Percentiles rank a stretch among this genome's conserved stretches.
These are phyloP conservation scores for Anorthoa munda DNA, from an alignment of 2,888 invertebrate species.

Conservation along the genomic window DNA sequence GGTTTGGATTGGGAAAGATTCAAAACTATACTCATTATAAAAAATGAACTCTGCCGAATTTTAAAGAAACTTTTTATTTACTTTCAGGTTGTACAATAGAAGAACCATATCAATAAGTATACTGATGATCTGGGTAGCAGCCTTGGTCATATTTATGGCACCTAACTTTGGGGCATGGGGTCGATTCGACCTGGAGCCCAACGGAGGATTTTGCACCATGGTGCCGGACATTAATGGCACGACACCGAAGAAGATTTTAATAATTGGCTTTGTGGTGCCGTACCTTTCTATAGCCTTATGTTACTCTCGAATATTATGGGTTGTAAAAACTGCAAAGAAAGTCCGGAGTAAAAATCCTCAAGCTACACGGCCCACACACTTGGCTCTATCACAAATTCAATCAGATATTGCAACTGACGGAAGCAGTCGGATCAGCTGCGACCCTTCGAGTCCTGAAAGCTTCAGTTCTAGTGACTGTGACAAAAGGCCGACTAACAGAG, in stretches of 20 bases:
- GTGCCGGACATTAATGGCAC: constrained; percentile 91
- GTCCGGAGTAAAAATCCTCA: constrained; percentile 85
- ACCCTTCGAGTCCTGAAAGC: constrained; percentile 9
- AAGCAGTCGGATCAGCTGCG: background rate
- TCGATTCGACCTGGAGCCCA: constrained; percentile 93
- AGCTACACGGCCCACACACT: constrained; percentile 57
- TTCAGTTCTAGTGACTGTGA: constrained; percentile 14
- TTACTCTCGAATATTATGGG: constrained; percentile 95
- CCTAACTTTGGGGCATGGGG: constrained; percentile 95
- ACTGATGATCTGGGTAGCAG: constrained; percentile 93
- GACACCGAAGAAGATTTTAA: constrained; percentile 93
- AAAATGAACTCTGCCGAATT: background rate
- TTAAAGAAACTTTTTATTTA: background rate
- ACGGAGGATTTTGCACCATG: constrained; percentile 95
- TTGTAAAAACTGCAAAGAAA: constrained; percentile 92
- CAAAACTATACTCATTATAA: no score
- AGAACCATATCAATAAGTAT: constrained; percentile 93
- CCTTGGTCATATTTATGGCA: constrained; percentile 93
- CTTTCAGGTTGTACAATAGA: constrained; percentile 92
- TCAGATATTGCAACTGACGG: constrained; percentile 24
- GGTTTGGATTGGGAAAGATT: no score
- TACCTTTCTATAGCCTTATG: constrained; percentile 95
- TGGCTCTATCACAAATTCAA: constrained; percentile 42
- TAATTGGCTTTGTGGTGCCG: constrained; percentile 95
- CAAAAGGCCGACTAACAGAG: background rate